Evolutionary conservation across 92 coral and sea anemone genomes (phyloP).

Genomic region (Muricea muricata): DNA sequence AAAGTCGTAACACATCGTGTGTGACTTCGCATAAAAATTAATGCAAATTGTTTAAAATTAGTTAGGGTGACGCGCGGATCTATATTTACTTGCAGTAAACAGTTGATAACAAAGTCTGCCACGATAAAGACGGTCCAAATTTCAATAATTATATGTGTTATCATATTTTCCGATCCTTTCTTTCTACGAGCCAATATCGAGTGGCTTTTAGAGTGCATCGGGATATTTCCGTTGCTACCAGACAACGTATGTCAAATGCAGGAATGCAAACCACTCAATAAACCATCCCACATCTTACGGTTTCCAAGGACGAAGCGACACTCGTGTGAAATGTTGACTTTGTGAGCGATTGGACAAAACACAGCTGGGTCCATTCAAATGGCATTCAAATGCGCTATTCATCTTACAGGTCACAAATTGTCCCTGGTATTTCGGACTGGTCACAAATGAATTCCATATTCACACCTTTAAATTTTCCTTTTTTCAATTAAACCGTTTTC

Average conservation of each 20-base stretch:
- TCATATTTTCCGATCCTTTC: too few species aligned
- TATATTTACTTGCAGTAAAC: too few species aligned
- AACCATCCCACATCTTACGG: constrained; percentile 9
- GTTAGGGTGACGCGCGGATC: too few species aligned
- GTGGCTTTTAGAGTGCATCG: not conserved
- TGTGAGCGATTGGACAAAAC: not conserved
- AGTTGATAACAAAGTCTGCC: too few species aligned
- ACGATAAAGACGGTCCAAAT: too few species aligned
- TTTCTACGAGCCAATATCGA: not conserved
- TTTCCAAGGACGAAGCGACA: constrained; percentile 7
- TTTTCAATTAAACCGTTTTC: too few species aligned
- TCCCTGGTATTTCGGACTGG: not conserved
- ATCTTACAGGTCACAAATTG: constrained; percentile 6
- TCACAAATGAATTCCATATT: not conserved
- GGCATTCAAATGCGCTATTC: constrained; percentile 5
- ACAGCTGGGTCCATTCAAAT: constrained; percentile 23
- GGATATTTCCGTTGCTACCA: constrained; percentile 17
- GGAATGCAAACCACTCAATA: not conserved
- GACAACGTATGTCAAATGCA: constrained; percentile 20
- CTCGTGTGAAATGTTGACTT: constrained; percentile 3
- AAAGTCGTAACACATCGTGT: not conserved
- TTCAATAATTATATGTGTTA: too few species aligned
- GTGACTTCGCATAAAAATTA: not conserved
- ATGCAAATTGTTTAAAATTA: too few species aligned
- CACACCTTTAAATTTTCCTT: too few species aligned